Evolutionary conservation across 2,113 vertebrate species (phyloP), one percentile per base, ranked within the genome.

Genomic region (Sebastes schlegelii): DNA sequence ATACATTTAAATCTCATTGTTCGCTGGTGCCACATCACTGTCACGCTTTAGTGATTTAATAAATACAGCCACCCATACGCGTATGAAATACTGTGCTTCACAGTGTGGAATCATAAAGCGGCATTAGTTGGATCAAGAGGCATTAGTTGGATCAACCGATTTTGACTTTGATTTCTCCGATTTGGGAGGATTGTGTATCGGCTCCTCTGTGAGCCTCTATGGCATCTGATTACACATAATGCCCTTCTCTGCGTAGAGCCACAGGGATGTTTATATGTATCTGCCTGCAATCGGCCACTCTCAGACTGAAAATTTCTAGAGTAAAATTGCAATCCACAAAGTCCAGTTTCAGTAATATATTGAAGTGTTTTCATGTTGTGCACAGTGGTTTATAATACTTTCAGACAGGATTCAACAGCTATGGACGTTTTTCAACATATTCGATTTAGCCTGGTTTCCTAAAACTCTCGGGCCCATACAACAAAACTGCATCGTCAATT

Each of bases 1-100:
- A 0, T 46, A 65, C 48, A 62, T 82, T 77, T 14, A 69, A 72
- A 65, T 34, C 52, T 78, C 16, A 65, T 74, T 80, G 62, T 84
- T 51, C 1, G 19, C 75, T 49, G 78, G 42, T 66, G 74, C 5
- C 73, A 51, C 64, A 66, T 78, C 73, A 0, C 43, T 51, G 19
- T 79, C 67, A n/a, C 5, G 8, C 54, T 62, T 2, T 17, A 21
- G 42, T 13, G 54, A 85, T 73, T 84, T 68, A 16, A 76, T 63
- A 51, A 66, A 65, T 19, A 13, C 34, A 46, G 63, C 40, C 43
- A 34, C 34, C 34, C 34, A 34, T 34, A 34, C 34, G 34, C 34
- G 34, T 34, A 34, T 34, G 34, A 34, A 34, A 34, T 34, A 34
- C 34, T 34, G 34, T 34, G 34, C 34, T 34, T 34, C 34, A 34